Base-by-base conservation (phyloP, 2,113 vertebrate species). In the Centrocercus urophasianus region DNA sequence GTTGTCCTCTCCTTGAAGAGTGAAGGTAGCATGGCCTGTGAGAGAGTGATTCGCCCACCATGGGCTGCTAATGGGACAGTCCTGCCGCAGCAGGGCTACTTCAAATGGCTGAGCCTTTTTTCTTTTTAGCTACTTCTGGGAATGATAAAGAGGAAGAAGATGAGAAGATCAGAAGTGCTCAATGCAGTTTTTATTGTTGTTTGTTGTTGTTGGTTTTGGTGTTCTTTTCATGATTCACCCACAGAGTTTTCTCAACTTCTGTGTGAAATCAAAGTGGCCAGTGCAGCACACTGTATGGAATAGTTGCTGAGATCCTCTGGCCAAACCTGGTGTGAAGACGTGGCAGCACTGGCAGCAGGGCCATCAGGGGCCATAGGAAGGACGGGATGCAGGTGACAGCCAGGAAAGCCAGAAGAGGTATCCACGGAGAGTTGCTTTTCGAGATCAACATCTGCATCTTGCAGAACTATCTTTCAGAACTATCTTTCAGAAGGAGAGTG, bases 401-500 rank as follows among this genome's bases (percentile, higher is more conserved):
- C 4, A 4, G 76, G 50, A 47, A 88, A 84, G 59, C 79, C 0
- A 20, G 54, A 88, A 42, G 19, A 75, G 48, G 30, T 40, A 70
- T 34, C 11, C 56, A 61, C 32, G 59, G 50, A 83, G n/a, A 7
- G 59, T 36, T 61, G 69, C 38, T 93, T 78, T 64, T 89, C 60
- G 43, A 83, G 38, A 72, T 19, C 19, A 4, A 32, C 47, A 90
- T 88, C 75, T 84, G 71, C 7, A 65, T 93, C 95, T 85, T 2
- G 36, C 28, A 60, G 80, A 75, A 72, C 72, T 86, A 54, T 89
- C 83, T 36, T 36, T 94, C 90, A 74, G 92, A 88, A 87, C 34
- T 34, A 54, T 89, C 83, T 36, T 86, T 94, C 90, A 74, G 92
- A 88, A 87, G 75, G n/a, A 59, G 86, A 89, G 73, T 86, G 79